Evolutionary conservation across 2,888 invertebrate genomes (phyloP), one percentile per base, ranked within the genome.

Genomic region (Hedya salicella): DNA sequence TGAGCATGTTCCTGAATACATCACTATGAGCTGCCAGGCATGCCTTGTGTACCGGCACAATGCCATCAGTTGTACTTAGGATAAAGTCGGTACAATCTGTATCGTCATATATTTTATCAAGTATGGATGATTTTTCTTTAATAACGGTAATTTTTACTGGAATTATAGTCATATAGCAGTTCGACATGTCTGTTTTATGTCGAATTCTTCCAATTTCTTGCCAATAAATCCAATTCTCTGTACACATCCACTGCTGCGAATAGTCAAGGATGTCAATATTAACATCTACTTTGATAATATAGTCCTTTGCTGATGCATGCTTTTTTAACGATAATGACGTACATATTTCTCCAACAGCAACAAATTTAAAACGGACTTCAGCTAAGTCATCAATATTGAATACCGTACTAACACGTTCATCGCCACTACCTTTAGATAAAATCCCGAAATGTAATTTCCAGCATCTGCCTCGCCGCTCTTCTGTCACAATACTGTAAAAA

Each of bases 221-320:
- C 42, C 42, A 56, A 13, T 44, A 42, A 0, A 56, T 25, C 42
- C 42, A 56, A 13, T 56, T 42, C 6, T 56, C 30, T 0, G 30
- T 42, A 13, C 56, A 56, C 16, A 17, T 42, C 42, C 42, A 56
- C 16, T 42, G 25, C 30, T 44, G 42, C 1, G 42, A 30, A 13
- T 44, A 56, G 1, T 25, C 11, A 3, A 42, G 42, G 13, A 16
- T 30, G 9, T 42, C 42, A 17, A 42, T 42, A 40, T 30, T 44
- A 13, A 56, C 56, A 30, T 56, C 30, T 4, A 56, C 5, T 56
- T 16, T 30, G 13, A 56, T 16, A 21, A 5, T 17, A 11, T 16
- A 42, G 17, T 56, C 56, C 56, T 56, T 56, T 17, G 56, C 56
- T 8, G 42, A 56, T 30, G 25, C 56, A 30, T 56, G 56, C 11